Evolutionary conservation across 1,140 invertebrate genomes (phyloP).

Genomic region (Ceratina australensis): DNA sequence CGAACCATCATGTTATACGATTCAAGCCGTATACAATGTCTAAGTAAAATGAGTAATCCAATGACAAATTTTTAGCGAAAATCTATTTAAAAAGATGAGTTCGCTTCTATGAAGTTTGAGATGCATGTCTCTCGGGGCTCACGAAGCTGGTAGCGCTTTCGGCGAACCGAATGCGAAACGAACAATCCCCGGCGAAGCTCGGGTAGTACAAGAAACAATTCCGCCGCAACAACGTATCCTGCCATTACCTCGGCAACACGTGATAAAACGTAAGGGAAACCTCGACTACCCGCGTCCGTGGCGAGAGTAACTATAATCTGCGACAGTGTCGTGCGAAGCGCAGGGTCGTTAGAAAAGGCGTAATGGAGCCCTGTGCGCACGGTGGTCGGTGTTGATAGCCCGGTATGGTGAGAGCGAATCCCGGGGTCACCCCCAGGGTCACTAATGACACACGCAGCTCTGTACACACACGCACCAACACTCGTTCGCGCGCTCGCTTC

Average conservation of each 20-base stretch:
- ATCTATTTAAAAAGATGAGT: too few relatives aligned
- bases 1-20: too few relatives aligned
- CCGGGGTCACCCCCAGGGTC: conserved; percentile 70
- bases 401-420: conserved; percentile 70
- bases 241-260: conserved; percentile 40
- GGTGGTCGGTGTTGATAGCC: conserved; percentile 75
- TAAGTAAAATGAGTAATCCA: too few relatives aligned
- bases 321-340: conserved; percentile 46
- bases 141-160: conserved; percentile 6
- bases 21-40: too few relatives aligned
- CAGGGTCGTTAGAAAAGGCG: conserved; percentile 60
- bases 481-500: neutral
- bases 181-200: neutral
- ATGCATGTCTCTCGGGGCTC: neutral
- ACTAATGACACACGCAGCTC: conserved; percentile 77
- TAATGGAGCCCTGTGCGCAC: conserved; percentile 62
- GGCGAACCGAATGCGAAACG: neutral
- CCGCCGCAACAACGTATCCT: conserved; percentile 29
- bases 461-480: conserved; percentile 18
- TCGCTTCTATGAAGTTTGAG: neutral
- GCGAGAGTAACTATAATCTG: conserved; percentile 43
- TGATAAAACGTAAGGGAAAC: conserved; percentile 31
- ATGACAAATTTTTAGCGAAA: too few relatives aligned
- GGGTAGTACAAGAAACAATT: conserved; percentile 40
- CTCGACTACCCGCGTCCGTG: conserved; percentile 33